A percentile compares a stretch with the other conserved stretches of the same genome.
phyloP scores from a whole-genome alignment of 2,797 vertebrate species.

The Crenuchus spilurus region DNA sequence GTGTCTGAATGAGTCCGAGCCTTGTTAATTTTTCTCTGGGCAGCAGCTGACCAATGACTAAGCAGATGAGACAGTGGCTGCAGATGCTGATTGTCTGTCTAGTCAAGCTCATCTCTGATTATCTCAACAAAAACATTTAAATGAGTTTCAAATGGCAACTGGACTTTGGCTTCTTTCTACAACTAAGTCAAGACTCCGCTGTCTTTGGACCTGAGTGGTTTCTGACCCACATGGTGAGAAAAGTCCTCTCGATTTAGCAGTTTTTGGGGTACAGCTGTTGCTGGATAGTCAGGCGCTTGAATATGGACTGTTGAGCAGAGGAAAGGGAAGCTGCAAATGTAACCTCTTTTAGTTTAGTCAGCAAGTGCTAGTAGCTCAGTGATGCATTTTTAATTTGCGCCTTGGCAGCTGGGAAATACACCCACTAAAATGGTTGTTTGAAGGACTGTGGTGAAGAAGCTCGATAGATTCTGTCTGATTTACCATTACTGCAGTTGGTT shows the following conservation, averaged over 20 bases:
- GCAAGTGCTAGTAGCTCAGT: slow-evolving; percentile 64
- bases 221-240: slow-evolving; percentile 25
- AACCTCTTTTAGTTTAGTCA: slow-evolving; percentile 68
- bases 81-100: slow-evolving; percentile 9
- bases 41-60: slow-evolving; percentile 45
- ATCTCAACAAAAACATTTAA: slow-evolving; percentile 32
- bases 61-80: slow-evolving; percentile 25
- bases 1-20: slow-evolving; percentile 50
- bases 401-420: slow-evolving; percentile 10
- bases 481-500: too few relatives aligned
- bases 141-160: slow-evolving; percentile 25
- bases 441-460: slow-evolving; percentile 11
- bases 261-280: slow-evolving; percentile 35
- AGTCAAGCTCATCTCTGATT: slow-evolving; percentile 21
- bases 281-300: slow-evolving; percentile 27
- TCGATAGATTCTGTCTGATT: slow-evolving; percentile 32
- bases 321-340: slow-evolving; percentile 57
- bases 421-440: slow-evolving; percentile 26
- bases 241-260: slow-evolving; percentile 22
- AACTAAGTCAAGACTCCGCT: background rate
- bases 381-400: slow-evolving; percentile 73
- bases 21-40: slow-evolving; percentile 51
- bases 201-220: slow-evolving; percentile 17
- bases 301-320: background rate
- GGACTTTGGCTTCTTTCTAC: slow-evolving; percentile 7